phyloP scores from a whole-genome alignment of 2,797 vertebrate genomes.

The Sebastes itinus region DNA sequence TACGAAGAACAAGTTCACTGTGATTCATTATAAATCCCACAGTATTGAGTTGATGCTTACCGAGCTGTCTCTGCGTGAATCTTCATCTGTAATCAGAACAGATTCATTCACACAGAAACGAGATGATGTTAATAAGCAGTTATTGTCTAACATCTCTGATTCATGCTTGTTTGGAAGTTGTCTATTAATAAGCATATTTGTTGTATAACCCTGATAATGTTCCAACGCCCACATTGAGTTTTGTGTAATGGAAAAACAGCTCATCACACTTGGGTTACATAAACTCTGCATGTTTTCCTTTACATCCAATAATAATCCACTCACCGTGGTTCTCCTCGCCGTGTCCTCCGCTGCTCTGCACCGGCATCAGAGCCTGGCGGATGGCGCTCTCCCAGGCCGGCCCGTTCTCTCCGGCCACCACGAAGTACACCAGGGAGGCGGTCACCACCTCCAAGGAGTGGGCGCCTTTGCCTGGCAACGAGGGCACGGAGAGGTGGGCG shows the following conservation, averaged over 20 bases:
- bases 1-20: not conserved
- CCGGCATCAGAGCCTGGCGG: slow-evolving; percentile 80
- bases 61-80: not conserved
- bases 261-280: not conserved
- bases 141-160: not conserved
- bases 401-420: slow-evolving; percentile 59
- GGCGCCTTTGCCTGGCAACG: not conserved
- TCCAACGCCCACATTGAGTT: not conserved
- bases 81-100: slow-evolving; percentile 30
- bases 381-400: slow-evolving; percentile 75
- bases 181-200: not conserved
- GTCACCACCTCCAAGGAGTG: slow-evolving; percentile 82
- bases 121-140: not conserved
- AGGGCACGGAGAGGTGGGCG: slow-evolving; percentile 49
- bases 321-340: slow-evolving; percentile 32
- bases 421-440: slow-evolving; percentile 73
- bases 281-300: not conserved
- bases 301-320: not conserved
- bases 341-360: slow-evolving; percentile 51
- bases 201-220: not conserved
- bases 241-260: not conserved
- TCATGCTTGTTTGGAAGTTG: not conserved
- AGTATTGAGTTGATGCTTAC: slow-evolving; percentile 32
- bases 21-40: not conserved
- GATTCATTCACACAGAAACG: not conserved